phyloP scores from a whole-genome alignment of 64 coral and sea anemone genomes.

The Porites australiensis region DNA sequence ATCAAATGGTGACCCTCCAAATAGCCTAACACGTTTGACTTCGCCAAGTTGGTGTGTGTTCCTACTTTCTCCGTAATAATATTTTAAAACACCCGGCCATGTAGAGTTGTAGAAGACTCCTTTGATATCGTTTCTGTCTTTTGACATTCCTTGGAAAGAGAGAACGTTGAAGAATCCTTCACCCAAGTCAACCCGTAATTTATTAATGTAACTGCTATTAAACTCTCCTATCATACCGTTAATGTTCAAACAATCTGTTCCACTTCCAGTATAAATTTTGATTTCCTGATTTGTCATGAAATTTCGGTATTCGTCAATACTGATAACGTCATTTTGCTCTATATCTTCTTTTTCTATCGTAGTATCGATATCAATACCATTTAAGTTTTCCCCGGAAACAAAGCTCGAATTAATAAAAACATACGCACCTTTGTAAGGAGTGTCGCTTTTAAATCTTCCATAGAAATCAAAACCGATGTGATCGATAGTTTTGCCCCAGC shows the following conservation, averaged over 20 bases:
- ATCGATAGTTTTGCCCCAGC: neutral
- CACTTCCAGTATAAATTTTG: neutral
- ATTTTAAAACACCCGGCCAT: neutral
- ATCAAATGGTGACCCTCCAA: conserved; percentile 16
- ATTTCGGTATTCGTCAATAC: neutral
- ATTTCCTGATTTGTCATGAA: neutral
- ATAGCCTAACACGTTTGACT: neutral
- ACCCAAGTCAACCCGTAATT: neutral
- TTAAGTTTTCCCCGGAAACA: neutral
- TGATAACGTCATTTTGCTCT: neutral
- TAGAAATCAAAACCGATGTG: neutral
- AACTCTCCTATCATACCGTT: conserved; percentile 13
- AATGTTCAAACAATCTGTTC: neutral
- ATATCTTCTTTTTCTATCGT: too few species aligned
- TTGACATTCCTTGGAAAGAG: neutral
- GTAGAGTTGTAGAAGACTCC: neutral
- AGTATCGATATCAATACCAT: neutral
- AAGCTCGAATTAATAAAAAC: neutral
- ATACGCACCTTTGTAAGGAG: neutral
- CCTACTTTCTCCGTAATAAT: neutral
- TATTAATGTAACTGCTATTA: neutral
- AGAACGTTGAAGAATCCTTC: neutral
- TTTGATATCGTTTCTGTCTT: neutral
- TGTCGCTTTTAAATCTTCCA: neutral
- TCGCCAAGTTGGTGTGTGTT: neutral